These are phyloP conservation scores for Typhlichthys subterraneus DNA, from an alignment of 2,797 vertebrate genomes.

Conservation along the genomic window DNA sequence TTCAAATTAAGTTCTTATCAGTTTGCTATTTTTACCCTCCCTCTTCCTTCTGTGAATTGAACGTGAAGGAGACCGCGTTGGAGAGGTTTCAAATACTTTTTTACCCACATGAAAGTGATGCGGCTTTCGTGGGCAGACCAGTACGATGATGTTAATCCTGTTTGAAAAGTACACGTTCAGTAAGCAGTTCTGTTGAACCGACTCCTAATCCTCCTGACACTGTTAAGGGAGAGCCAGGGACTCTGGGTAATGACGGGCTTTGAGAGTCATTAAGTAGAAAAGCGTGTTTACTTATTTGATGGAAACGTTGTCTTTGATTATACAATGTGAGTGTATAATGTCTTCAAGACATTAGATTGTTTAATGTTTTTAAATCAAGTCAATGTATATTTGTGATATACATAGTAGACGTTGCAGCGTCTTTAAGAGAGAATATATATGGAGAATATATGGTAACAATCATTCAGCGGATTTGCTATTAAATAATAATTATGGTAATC, in stretches of 20 bases:
- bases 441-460: no score
- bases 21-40: slow-evolving; percentile 20
- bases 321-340: no score
- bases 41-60: slow-evolving; percentile 14
- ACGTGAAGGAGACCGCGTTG: slow-evolving; percentile 25
- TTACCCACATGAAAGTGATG: slow-evolving; percentile 42
- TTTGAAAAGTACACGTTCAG: slow-evolving; percentile 50
- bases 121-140: slow-evolving; percentile 39
- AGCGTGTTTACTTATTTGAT: background rate
- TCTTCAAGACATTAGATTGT: no score
- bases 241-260: background rate
- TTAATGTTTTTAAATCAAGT: no score
- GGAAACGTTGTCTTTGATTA: slow-evolving; percentile 6
- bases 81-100: slow-evolving; percentile 43
- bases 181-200: slow-evolving; percentile 30
- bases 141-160: slow-evolving; percentile 54
- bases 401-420: no score
- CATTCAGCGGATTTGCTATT: no score
- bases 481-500: background rate
- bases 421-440: no score
- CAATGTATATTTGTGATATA: no score
- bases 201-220: slow-evolving; percentile 31
- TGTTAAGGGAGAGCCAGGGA: slow-evolving; percentile 4
- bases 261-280: background rate
- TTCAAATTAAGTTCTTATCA: slow-evolving; percentile 29